Evolutionary conservation across 92 coral and sea anemone genomes (phyloP), one percentile per base, ranked within the genome.

Genomic region (Nematostella vectensis): DNA sequence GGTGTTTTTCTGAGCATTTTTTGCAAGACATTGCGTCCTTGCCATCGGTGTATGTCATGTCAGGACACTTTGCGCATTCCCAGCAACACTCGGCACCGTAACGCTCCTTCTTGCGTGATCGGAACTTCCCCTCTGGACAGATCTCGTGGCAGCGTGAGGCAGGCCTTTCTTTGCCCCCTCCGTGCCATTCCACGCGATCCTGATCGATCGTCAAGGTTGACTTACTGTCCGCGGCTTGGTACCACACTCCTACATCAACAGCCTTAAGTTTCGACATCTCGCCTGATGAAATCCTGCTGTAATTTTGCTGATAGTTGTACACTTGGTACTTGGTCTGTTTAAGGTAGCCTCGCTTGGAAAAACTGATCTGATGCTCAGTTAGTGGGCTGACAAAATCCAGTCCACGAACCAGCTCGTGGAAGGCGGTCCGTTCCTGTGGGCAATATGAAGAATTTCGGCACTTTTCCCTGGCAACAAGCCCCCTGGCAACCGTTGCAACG

Each of bases 21-120:
- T 57, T 69, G 71, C 99, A 93, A 11, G 56, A 22, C 1, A 71
- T 26, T n/a, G 80, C 63, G 57, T 93, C 95, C 43, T 33, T 44
- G 27, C 55, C 48, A 42, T 49, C 66, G 57, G 88, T 77, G 31
- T 88, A 77, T 19, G 75, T 53, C 30, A 72, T 74, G 38, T 71
- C 59, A 22, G 58, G 74, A 40, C 99, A 93, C 16, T 57, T 44
- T 23, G 59, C 15, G 45, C 99, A 93, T 27, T 93, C 79, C 99
- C 99, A 93, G 61, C 99, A 93, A 45, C 99, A 93, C 29, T 75
- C 83, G 1, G 63, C 72, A 29, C 45, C 83, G 37, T 54, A 47
- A 19, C 80, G 77, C 23, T 55, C 48, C 17, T 59, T 48, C 47
- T 65, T 76, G 40, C 66, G 61, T 2, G 49, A 55, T 25, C 66